Evolutionary conservation across 2,113 vertebrate genomes (phyloP).

Genomic region (Leptosomus discolor): DNA sequence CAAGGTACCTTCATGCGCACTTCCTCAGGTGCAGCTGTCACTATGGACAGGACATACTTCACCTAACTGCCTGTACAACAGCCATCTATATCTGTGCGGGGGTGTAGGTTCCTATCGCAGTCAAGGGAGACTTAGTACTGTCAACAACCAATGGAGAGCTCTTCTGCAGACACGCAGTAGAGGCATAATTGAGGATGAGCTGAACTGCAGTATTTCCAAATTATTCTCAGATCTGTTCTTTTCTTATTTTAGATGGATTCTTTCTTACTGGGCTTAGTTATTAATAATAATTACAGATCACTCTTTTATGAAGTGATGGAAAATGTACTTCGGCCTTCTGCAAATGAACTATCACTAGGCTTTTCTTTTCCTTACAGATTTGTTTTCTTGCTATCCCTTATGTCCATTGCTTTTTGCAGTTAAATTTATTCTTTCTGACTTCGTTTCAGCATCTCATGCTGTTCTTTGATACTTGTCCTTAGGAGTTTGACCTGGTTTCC

Average conservation of each 20-base stretch:
- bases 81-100: background rate
- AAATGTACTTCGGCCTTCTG: background rate
- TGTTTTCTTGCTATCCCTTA: background rate
- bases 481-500: conserved; percentile 8
- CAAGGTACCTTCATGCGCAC: background rate
- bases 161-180: background rate
- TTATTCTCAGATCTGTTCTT: background rate
- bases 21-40: background rate
- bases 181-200: background rate
- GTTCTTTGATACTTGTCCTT: background rate
- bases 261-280: background rate
- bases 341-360: background rate
- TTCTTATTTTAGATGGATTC: background rate
- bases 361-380: background rate
- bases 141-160: background rate
- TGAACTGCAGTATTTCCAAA: background rate
- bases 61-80: background rate
- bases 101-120: background rate
- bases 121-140: background rate
- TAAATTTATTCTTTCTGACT: background rate
- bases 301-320: background rate
- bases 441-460: background rate
- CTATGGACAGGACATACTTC: background rate
- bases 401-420: background rate
- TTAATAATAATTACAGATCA: background rate